phyloP scores from a whole-genome alignment of 1,140 invertebrate species.

The Aphidius ervi region DNA sequence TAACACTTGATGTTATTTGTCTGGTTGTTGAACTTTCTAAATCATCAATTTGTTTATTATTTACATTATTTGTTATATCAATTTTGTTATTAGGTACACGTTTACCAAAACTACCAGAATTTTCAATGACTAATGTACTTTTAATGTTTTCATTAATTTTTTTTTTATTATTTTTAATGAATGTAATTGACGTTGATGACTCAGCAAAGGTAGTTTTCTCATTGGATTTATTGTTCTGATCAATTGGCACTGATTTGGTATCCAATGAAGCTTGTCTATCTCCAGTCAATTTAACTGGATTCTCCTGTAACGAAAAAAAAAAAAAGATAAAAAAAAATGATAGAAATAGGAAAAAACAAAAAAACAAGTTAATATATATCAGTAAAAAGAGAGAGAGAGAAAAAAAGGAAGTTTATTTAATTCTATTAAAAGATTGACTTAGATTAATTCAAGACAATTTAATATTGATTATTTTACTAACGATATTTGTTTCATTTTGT shows the following conservation, averaged over 20 bases:
- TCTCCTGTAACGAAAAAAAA: too few species aligned
- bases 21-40: background rate
- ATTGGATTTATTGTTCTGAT: background rate
- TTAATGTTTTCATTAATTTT: background rate
- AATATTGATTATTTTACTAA: conserved; percentile 27
- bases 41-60: background rate
- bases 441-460: background rate
- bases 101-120: conserved; percentile 30
- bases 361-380: too few species aligned
- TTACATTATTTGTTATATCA: background rate
- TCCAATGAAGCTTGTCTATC: too few species aligned
- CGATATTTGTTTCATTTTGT: conserved; percentile 36
- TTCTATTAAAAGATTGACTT: background rate
- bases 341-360: too few species aligned
- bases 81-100: conserved; percentile 12
- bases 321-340: too few species aligned
- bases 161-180: conserved; percentile 3
- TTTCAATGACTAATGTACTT: conserved; percentile 12
- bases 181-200: background rate
- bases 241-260: too few species aligned
- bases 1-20: background rate
- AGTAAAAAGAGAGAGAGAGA: too few species aligned
- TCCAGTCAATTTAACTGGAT: too few species aligned
- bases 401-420: background rate
- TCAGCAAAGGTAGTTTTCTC: background rate